phyloP scores from a whole-genome alignment of 2,888 invertebrate species.

The Pollenia labialis region DNA sequence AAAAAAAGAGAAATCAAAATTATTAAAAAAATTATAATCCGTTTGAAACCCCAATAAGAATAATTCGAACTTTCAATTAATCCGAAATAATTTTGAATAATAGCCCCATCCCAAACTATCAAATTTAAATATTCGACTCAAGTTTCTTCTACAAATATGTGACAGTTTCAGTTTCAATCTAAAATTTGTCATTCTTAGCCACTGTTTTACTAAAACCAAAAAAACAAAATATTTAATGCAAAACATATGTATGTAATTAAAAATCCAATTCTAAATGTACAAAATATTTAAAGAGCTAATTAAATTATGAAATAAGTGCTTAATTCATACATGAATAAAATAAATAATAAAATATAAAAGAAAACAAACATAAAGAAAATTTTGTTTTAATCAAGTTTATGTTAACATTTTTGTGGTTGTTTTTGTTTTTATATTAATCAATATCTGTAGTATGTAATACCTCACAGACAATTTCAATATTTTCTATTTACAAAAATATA shows the following conservation, averaged over 20 bases:
- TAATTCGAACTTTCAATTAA: no score
- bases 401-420: neutral
- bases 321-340: neutral
- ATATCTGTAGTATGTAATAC: neutral
- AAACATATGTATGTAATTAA: conserved; percentile 60
- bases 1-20: no score
- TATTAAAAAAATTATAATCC: no score
- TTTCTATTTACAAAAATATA: neutral
- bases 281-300: neutral
- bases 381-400: conserved; percentile 1
- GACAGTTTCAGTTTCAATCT: no score
- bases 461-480: neutral
- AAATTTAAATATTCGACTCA: no score
- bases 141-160: no score
- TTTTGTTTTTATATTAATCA: conserved; percentile 1
- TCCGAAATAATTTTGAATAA: no score
- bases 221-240: conserved; percentile 28
- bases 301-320: conserved; percentile 5
- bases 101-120: no score
- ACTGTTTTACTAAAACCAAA: neutral
- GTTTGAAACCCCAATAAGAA: no score
- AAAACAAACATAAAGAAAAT: conserved; percentile 7
- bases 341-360: neutral
- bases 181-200: neutral
- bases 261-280: conserved; percentile 15